A percentile compares a stretch with the other conserved stretches of the same genome.
These are phyloP conservation scores for Torymus texanus DNA, from an alignment of 2,888 invertebrate species.

Conservation along the genomic window DNA sequence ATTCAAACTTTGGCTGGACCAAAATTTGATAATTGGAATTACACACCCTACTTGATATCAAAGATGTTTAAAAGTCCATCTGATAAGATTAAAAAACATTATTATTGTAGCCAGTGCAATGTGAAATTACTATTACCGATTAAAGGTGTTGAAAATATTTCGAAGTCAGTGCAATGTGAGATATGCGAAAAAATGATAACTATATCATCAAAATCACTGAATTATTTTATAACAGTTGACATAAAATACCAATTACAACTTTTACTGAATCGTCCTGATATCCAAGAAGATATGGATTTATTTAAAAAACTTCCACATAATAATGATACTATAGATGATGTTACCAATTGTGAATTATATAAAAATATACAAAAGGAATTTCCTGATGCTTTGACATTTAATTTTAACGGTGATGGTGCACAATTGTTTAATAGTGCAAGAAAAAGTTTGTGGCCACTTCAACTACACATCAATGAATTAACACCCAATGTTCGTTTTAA, in stretches of 20 bases:
- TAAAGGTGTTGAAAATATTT: not conserved
- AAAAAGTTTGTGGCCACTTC: no score
- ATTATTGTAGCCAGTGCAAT: constrained; percentile 18
- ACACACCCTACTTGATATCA: constrained; percentile 9
- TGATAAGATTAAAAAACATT: constrained; percentile 16
- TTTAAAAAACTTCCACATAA: constrained; percentile 2
- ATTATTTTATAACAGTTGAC: constrained; percentile 10
- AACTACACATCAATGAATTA: no score
- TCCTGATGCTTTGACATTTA: no score
- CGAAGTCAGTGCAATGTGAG: not conserved
- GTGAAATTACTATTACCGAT: constrained; percentile 2
- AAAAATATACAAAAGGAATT: no score
- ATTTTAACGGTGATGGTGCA: no score
- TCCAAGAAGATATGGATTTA: constrained; percentile 13
- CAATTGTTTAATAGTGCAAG: no score
- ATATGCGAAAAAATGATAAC: not conserved
- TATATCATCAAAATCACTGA: constrained; percentile 15
- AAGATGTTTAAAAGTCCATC: not conserved
- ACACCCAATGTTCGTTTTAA: no score
- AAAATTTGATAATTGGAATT: constrained; percentile 13
- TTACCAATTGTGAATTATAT: no score
- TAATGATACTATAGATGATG: no score
- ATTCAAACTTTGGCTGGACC: constrained; percentile 4
- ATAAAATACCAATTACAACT: constrained; percentile 7
- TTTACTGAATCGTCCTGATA: constrained; percentile 19